Conservation (phyloP, 2,113 vertebrate species). For the Electrona antarctica region DNA sequence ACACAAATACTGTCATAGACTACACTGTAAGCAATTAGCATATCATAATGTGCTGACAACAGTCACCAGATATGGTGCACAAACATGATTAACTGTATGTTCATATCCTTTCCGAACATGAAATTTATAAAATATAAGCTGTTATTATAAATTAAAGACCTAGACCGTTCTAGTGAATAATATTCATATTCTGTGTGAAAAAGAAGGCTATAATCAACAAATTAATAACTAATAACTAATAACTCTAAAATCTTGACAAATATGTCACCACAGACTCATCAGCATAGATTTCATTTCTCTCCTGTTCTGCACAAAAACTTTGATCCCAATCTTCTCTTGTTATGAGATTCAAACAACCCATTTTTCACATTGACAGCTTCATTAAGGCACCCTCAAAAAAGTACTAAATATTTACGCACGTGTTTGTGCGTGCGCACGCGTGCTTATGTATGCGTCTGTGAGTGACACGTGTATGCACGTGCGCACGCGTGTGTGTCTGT, state of each 20-base stretch:
- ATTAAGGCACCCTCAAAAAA: conserved; percentile 65
- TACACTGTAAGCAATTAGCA: no score
- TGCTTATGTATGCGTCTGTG: background rate
- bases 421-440: background rate
- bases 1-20: no score
- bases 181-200: conserved; percentile 7
- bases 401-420: conserved; percentile 56
- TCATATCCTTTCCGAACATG: no score
- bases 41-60: no score
- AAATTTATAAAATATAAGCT: no score
- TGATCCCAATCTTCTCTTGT: conserved; percentile 52
- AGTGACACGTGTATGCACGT: background rate
- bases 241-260: conserved; percentile 10
- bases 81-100: no score
- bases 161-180: conserved; percentile 14
- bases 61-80: no score
- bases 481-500: background rate
- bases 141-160: background rate
- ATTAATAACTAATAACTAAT: no score
- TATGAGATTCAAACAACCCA: conserved; percentile 71
- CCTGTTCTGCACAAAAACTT: conserved; percentile 59
- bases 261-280: conserved; percentile 19
- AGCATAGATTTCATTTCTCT: conserved; percentile 45
- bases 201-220: background rate
- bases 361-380: conserved; percentile 76